Conservation (phyloP, 2,797 vertebrate species). For the Epinephelus coioides region DNA sequence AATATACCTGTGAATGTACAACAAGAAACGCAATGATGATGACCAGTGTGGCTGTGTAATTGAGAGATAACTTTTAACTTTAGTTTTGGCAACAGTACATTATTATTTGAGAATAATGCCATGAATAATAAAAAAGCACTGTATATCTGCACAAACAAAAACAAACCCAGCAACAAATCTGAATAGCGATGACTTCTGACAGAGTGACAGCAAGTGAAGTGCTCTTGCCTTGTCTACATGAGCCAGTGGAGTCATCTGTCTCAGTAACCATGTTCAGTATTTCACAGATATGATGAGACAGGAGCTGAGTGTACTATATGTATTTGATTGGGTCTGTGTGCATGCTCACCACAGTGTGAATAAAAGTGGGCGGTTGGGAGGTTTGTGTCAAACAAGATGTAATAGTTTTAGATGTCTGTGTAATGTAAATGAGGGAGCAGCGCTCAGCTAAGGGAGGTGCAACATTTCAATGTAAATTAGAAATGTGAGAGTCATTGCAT, state of each 20-base stretch:
- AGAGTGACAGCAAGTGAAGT: neutral
- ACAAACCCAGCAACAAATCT: neutral
- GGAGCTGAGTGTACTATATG: conserved; percentile 11
- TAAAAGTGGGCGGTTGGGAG: conserved; percentile 26
- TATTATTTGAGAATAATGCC: neutral
- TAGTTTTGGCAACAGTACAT: too few species aligned
- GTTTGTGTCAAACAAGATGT: conserved; percentile 47
- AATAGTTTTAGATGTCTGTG: conserved; percentile 45
- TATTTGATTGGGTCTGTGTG: conserved; percentile 19
- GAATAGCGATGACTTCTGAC: neutral
- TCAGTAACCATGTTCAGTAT: conserved; percentile 7
- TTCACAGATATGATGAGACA: conserved; percentile 19
- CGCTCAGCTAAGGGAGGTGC: conserved; percentile 47
- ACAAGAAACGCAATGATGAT: too few species aligned
- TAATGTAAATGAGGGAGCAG: conserved; percentile 59
- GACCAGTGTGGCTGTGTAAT: too few species aligned
- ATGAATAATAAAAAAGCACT: neutral
- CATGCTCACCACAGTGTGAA: conserved; percentile 18
- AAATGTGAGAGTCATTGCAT: conserved; percentile 43
- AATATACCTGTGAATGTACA: too few species aligned
- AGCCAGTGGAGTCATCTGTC: conserved; percentile 24
- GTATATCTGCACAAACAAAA: neutral
- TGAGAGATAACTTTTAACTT: too few species aligned
- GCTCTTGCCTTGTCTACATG: neutral
- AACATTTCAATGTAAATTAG: conserved; percentile 59